Base-by-base conservation (phyloP, 2,797 vertebrate species). In the Leptoclinus maculatus region DNA sequence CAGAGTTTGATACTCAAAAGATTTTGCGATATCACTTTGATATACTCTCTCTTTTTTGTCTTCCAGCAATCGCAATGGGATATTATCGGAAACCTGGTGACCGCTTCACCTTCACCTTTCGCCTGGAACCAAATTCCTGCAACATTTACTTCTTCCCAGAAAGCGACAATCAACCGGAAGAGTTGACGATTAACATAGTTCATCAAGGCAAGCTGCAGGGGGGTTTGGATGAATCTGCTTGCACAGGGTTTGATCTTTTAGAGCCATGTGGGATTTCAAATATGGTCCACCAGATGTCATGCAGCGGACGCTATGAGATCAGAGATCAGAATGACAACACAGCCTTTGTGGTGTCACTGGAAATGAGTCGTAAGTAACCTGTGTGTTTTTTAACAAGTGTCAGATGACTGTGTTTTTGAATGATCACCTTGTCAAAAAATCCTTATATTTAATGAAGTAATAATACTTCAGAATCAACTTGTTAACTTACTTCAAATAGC, bases 71-170 rank as follows among this genome's bases (percentile, higher is more conserved):
- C 2, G 17, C 1, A 7, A 4, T 0, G 3, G 0, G 0, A 5
- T 21, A 11, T 27, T 0, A 0, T 1, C 2, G 0, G 21, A 2
- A 0, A 0, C 0, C 3, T 16, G 71, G 49, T 4, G 3, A 64
- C 16, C 0, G 1, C 0, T 0, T 88, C 11, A 0, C 0, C 0
- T 0, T 88, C 13, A 7, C 0, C 19, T 70, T 17, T 10, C 0
- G 62, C 14, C 34, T 83, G 73, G 41, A 74, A 14, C n/a, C 16
- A 0, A 1, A 5, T 0, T 63, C 47, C 66, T 90, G 87, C 81
- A 73, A 77, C 76, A 76, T 91, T 70, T 60, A 73, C 68, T 89
- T 78, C 73, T 12, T 45, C 10, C 43, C 70, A 56, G 7, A 17
- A 0, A 2, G 0, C 0, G 17, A n/a, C 3, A 0, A 0, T 3